Evolutionary conservation across 2,797 vertebrate genomes (phyloP), one percentile per base, ranked within the genome.

Genomic region (Hipposideros larvatus): DNA sequence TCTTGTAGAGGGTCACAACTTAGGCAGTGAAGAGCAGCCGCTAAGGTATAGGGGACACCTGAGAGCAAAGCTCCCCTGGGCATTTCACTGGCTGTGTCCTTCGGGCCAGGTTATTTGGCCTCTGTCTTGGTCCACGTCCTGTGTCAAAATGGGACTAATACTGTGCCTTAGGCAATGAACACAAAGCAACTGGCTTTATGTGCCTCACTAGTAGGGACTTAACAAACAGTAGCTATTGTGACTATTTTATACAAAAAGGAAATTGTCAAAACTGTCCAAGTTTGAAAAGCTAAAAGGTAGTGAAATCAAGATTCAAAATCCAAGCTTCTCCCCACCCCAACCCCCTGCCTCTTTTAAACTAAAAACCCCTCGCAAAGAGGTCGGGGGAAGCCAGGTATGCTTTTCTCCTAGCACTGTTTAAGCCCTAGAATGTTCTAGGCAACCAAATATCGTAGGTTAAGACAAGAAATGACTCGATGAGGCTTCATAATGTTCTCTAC

Each of bases 281-380:
- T 37, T 41, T 61, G 31, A 82, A 53, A 87, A 73, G 43, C 15
- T 75, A 28, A 57, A 86, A 73, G 10, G 37, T 71, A 65, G 22
- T 28, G 7, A 4, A 75, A 71, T 87, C 18, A 80, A 55, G 66
- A 94, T 73, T 87, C 75, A 94, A 87, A 96, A 90, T 66, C 18
- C 77, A 94, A 63, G 70, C 34, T 83, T 71, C 46, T 59, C 11
- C 34, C 48, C 0, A 57, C 0, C 11, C 1, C 21, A 48, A 7
- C 11, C 4, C 7, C 59, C 46, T 65, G 24, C 4, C 65, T 93
- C 75, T 46, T 80, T 61, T 57, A 46, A 11, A 66, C 31, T 46
- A 85, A 68, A 94, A 3, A 57, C 26, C 9, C 11, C 66, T 61
- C 41, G 34, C 53, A 80, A 78, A 79, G 70, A 82, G 8, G 5